A percentile compares a stretch with the other conserved stretches of the same genome.
These are phyloP conservation scores for Micoletzkya japonica DNA, from an alignment of 2,888 invertebrate genomes.

Conservation along the genomic window DNA sequence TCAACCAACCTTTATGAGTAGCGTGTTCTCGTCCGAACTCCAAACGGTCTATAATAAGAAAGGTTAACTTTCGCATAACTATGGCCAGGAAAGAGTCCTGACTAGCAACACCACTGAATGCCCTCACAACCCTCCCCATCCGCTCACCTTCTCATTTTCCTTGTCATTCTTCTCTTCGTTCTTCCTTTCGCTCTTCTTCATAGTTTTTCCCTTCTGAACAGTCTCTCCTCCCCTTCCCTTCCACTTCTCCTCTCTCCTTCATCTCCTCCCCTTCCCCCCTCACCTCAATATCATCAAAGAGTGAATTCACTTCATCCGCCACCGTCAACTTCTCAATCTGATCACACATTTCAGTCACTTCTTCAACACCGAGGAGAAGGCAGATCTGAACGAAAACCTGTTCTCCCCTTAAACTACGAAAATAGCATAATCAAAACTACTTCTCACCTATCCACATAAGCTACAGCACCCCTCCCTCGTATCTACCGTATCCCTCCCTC, in stretches of 20 bases:
- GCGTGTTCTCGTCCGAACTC: constrained; percentile 82
- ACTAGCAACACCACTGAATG: too few relatives aligned
- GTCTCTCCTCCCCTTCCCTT: constrained; percentile 31
- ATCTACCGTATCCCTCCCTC: not conserved
- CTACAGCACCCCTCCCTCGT: not conserved
- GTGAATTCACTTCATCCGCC: constrained; percentile 38
- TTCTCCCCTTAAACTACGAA: too few relatives aligned
- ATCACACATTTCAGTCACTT: constrained; percentile 49
- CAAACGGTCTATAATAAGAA: constrained; percentile 70
- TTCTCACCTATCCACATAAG: not conserved
- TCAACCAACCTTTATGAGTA: constrained; percentile 77
- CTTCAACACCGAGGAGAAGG: constrained; percentile 44
- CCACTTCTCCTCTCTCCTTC: constrained; percentile 13
- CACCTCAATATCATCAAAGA: constrained; percentile 40
- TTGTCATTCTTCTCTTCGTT: constrained; percentile 37
- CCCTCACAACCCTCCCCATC: too few relatives aligned
- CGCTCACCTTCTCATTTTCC: too few relatives aligned
- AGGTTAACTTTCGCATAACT: not conserved
- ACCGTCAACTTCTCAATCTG: constrained; percentile 36
- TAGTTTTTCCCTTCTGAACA: too few relatives aligned
- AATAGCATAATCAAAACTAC: not conserved
- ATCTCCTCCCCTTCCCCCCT: constrained; percentile 24
- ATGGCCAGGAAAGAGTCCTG: too few relatives aligned
- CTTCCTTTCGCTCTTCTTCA: constrained; percentile 44
- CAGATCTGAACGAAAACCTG: constrained; percentile 41